Evolutionary conservation across 53 echinoderm and acorn worm species (phyloP).

Genomic region (Luidia sarsii): DNA sequence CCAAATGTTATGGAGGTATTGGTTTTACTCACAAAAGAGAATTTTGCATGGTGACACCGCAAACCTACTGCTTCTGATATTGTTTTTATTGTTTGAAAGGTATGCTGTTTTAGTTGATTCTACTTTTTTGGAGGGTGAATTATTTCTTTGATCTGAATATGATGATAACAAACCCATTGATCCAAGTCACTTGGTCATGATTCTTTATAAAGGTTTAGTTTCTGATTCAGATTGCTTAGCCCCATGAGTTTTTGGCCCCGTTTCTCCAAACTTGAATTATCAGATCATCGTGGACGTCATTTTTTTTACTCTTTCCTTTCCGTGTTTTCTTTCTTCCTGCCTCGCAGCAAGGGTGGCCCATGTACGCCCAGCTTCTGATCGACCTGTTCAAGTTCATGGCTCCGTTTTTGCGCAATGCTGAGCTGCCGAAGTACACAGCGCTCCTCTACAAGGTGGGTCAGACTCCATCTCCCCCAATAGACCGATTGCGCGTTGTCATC

Average conservation of each 20-base stretch:
- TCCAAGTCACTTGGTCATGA: not conserved
- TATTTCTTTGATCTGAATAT: not conserved
- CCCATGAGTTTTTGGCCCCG: no score
- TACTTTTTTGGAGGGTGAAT: no score
- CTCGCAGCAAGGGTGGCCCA: slow-evolving; percentile 93
- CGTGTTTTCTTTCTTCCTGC: no score
- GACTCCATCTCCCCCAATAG: no score
- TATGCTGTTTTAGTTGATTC: no score
- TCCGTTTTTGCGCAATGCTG: slow-evolving; percentile 97
- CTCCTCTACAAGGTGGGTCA: slow-evolving; percentile 94
- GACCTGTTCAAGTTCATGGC: slow-evolving; percentile 97
- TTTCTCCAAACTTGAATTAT: not conserved
- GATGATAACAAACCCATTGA: not conserved
- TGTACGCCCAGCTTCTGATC: slow-evolving; percentile 96
- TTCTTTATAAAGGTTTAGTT: slow-evolving; percentile 33
- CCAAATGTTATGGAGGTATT: no score
- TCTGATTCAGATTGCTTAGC: slow-evolving; percentile 16
- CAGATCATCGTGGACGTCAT: not conserved
- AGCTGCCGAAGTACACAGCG: slow-evolving; percentile 90
- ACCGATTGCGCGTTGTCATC: no score
- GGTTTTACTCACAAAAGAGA: no score
- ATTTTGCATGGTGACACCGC: no score
- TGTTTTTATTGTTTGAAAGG: no score
- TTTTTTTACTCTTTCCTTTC: not conserved
- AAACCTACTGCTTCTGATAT: no score